A percentile compares a stretch with the other conserved stretches of the same genome.
Evolutionary conservation across 2,888 invertebrate species (phyloP).

Genomic region (Aporophyla lueneburgensis): DNA sequence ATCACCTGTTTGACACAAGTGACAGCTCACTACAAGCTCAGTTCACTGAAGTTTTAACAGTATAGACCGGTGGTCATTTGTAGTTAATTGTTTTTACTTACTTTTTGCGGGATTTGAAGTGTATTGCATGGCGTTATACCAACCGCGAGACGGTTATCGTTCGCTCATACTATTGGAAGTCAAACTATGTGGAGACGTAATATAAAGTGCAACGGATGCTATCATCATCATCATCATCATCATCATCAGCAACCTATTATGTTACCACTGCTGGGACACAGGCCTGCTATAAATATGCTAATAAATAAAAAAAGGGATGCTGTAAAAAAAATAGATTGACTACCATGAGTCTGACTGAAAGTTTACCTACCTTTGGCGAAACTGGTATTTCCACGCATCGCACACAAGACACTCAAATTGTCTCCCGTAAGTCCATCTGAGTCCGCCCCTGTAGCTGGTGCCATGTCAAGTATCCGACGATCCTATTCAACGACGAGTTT

Average conservation of each 20-base stretch:
- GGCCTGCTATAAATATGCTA: too few relatives aligned
- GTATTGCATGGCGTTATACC: not conserved
- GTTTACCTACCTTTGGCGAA: not conserved
- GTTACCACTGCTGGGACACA: too few relatives aligned
- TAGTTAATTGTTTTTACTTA: not conserved
- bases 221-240: too few relatives aligned
- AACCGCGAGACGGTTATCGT: not conserved
- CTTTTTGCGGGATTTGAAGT: not conserved
- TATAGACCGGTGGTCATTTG: not conserved
- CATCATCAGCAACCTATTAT: too few relatives aligned
- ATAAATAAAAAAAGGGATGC: not conserved
- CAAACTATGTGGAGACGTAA: not conserved
- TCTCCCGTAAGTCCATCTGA: not conserved
- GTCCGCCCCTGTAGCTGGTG: not conserved
- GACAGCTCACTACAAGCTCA: not conserved
- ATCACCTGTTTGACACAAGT: not conserved
- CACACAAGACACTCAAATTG: not conserved
- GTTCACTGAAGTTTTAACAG: not conserved
- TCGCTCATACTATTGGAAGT: not conserved
- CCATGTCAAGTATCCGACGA: conserved; percentile 9
- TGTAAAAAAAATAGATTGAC: not conserved
- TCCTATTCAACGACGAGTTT: conserved; percentile 23
- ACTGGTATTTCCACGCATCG: not conserved
- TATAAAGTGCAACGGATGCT: not conserved
- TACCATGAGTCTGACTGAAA: not conserved